phyloP scores from a whole-genome alignment of 1,140 invertebrate genomes.

The Brachystomella parvula region DNA sequence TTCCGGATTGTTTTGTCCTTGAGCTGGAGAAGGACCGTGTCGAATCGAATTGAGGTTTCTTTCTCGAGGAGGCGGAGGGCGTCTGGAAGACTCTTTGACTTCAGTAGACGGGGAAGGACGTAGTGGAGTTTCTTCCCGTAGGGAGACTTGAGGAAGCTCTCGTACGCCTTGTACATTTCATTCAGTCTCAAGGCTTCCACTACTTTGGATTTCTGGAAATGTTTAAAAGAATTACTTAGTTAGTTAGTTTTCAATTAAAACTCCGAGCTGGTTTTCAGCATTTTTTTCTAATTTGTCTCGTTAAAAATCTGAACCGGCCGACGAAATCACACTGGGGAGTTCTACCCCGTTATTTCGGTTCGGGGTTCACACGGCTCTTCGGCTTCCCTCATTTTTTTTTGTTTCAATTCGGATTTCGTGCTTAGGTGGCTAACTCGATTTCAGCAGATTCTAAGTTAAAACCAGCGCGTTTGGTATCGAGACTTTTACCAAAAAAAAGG shows the following conservation, averaged over 20 bases:
- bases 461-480: too few relatives aligned
- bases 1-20: slow-evolving; percentile 26
- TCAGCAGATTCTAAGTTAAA: too few relatives aligned
- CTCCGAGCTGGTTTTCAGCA: too few relatives aligned
- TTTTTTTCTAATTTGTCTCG: too few relatives aligned
- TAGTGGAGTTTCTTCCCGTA: slow-evolving; percentile 30
- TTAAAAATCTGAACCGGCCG: too few relatives aligned
- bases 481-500: too few relatives aligned
- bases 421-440: too few relatives aligned
- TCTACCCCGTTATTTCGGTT: too few relatives aligned
- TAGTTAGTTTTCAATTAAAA: background rate
- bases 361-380: too few relatives aligned
- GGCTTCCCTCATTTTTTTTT: too few relatives aligned
- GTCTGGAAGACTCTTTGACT: slow-evolving; percentile 31
- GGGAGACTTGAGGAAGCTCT: slow-evolving; percentile 28
- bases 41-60: slow-evolving; percentile 35
- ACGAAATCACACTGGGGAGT: too few relatives aligned
- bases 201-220: slow-evolving; percentile 17
- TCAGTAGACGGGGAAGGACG: slow-evolving; percentile 33
- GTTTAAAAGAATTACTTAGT: background rate
- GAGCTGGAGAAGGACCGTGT: slow-evolving; percentile 31
- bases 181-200: slow-evolving; percentile 27
- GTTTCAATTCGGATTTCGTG: too few relatives aligned
- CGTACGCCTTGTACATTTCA: slow-evolving; percentile 28
- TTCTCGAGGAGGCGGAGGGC: slow-evolving; percentile 35